Evolutionary conservation across 1,140 invertebrate species (phyloP).

Genomic region (Cydia pomonella): DNA sequence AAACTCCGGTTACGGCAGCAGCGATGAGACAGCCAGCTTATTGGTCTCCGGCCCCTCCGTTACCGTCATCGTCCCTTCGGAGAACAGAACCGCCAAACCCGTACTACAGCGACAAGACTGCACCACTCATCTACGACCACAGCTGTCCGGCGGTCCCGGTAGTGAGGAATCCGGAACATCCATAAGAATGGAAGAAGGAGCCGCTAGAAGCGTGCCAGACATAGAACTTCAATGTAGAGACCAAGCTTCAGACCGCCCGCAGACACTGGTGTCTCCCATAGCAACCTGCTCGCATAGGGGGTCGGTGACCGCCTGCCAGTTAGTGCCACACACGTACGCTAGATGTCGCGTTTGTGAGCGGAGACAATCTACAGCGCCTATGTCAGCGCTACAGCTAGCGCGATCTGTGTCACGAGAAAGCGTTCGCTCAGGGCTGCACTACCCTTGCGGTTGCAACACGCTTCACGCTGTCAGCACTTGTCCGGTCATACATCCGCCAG

Average conservation of each 20-base stretch:
- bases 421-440: slow-evolving; percentile 84
- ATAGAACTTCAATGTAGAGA: slow-evolving; percentile 91
- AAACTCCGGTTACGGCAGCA: slow-evolving; percentile 85
- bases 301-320: slow-evolving; percentile 82
- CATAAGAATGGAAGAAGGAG: slow-evolving; percentile 83
- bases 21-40: slow-evolving; percentile 89
- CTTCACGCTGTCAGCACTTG: slow-evolving; percentile 82
- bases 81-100: slow-evolving; percentile 83
- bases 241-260: slow-evolving; percentile 71
- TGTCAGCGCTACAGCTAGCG: slow-evolving; percentile 86
- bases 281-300: slow-evolving; percentile 80
- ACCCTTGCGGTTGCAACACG: slow-evolving; percentile 80
- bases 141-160: slow-evolving; percentile 87
- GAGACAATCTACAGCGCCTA: slow-evolving; percentile 88
- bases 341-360: slow-evolving; percentile 86
- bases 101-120: slow-evolving; percentile 92
- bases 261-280: slow-evolving; percentile 80
- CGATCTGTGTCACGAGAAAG: slow-evolving; percentile 88
- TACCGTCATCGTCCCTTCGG: slow-evolving; percentile 74
- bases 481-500: slow-evolving; percentile 83
- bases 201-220: slow-evolving; percentile 92
- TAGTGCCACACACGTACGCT: slow-evolving; percentile 81
- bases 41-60: slow-evolving; percentile 81
- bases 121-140: slow-evolving; percentile 86
- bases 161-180: slow-evolving; percentile 88